Conservation (phyloP, 2,888 invertebrate species). For the Eubasilissa splendida region DNA sequence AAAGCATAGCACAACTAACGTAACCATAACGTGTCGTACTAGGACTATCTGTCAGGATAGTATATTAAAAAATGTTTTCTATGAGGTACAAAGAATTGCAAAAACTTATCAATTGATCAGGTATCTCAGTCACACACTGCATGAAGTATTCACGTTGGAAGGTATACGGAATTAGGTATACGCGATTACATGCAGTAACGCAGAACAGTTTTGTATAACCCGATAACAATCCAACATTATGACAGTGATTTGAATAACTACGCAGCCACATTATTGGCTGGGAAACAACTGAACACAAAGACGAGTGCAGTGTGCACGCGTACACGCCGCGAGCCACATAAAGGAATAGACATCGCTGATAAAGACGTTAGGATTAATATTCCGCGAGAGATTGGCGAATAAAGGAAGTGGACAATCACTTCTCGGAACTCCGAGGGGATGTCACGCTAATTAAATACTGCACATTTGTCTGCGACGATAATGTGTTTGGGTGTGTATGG, state of each 20-base stretch:
- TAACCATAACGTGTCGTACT: too few species aligned
- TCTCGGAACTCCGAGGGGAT: slow-evolving; percentile 19
- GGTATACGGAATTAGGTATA: too few species aligned
- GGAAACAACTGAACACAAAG: slow-evolving; percentile 4
- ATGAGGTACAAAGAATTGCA: too few species aligned
- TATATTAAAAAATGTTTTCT: too few species aligned
- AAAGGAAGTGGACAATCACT: slow-evolving; percentile 28
- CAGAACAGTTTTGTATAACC: not conserved
- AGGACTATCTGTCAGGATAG: too few species aligned
- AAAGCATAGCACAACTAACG: too few species aligned
- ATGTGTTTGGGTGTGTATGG: not conserved
- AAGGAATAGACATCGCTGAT: not conserved
- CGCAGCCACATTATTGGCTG: not conserved
- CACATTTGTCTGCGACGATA: not conserved
- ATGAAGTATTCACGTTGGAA: too few species aligned
- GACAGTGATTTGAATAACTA: slow-evolving; percentile 3
- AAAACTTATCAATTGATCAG: too few species aligned
- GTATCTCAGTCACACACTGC: too few species aligned
- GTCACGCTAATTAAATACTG: slow-evolving; percentile 22
- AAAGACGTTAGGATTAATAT: slow-evolving; percentile 21
- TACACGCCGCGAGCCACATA: not conserved
- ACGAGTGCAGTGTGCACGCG: not conserved
- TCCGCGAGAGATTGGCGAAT: slow-evolving; percentile 3
- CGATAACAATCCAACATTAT: slow-evolving; percentile 13
- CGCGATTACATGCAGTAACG: not conserved